Evolutionary conservation across 2,888 invertebrate species (phyloP).

Genomic region (Pollenia angustigena): DNA sequence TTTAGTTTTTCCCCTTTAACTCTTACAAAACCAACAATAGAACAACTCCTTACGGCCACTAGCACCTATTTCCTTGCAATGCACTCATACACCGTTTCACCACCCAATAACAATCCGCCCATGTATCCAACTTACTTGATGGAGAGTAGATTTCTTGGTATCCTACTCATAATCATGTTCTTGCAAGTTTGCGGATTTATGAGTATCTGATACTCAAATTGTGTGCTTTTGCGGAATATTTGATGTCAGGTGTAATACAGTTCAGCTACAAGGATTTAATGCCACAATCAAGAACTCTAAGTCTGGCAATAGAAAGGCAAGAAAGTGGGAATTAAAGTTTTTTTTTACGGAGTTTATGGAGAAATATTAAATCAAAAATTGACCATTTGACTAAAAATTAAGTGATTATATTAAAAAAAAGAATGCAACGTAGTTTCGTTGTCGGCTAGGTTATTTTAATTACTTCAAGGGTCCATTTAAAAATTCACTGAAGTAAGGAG

Average conservation of each 20-base stretch:
- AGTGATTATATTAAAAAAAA: too few relatives aligned
- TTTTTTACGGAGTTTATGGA: too few relatives aligned
- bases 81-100: background rate
- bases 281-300: constrained; percentile 44
- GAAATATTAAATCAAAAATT: too few relatives aligned
- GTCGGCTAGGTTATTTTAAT: too few relatives aligned
- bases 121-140: background rate
- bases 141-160: background rate
- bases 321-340: background rate
- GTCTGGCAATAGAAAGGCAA: background rate
- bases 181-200: constrained; percentile 16
- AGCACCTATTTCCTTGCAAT: background rate
- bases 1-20: constrained; percentile 9
- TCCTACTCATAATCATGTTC: constrained; percentile 11
- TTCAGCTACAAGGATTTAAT: constrained; percentile 75
- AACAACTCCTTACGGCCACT: background rate
- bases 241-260: constrained; percentile 74
- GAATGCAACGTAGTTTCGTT: too few relatives aligned
- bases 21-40: constrained; percentile 12
- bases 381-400: too few relatives aligned
- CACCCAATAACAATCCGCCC: background rate
- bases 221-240: constrained; percentile 70
- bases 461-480: too few relatives aligned
- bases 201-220: constrained; percentile 31
- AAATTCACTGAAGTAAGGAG: too few relatives aligned